These are phyloP conservation scores for Champsocephalus gunnari DNA, from an alignment of 2,797 vertebrate genomes.

Conservation along the genomic window DNA sequence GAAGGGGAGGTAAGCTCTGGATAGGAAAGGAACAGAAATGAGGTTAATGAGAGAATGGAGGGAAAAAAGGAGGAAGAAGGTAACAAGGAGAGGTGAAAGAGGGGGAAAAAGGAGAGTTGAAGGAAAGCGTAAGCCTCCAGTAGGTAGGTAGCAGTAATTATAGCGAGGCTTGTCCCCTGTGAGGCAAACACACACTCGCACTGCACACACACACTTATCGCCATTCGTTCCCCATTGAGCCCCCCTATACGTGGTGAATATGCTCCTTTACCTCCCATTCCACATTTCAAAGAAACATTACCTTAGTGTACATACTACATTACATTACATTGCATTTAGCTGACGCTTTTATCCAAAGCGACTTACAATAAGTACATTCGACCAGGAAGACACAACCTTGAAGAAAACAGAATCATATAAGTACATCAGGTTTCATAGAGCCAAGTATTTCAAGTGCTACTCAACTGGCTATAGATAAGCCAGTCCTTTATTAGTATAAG, in stretches of 20 bases:
- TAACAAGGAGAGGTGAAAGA: conserved; percentile 46
- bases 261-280: conserved; percentile 28
- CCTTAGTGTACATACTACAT: neutral
- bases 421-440: no score
- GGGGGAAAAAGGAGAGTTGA: conserved; percentile 58
- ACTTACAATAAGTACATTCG: no score
- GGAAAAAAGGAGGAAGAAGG: conserved; percentile 22
- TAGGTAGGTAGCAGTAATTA: conserved; percentile 71
- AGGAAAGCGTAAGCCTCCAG: conserved; percentile 67
- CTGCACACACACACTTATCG: conserved; percentile 54
- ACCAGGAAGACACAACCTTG: no score
- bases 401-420: no score
- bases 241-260: conserved; percentile 49
- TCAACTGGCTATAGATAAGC: no score
- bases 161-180: conserved; percentile 59
- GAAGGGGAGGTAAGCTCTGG: conserved; percentile 30
- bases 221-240: conserved; percentile 51
- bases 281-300: conserved; percentile 48
- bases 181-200: conserved; percentile 57
- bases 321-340: neutral
- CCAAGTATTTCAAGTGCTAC: no score
- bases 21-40: conserved; percentile 27
- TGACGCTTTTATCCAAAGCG: no score
- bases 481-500: no score
- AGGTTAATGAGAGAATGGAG: conserved; percentile 40